These are phyloP conservation scores for Pogonocherus hispidulus DNA, from an alignment of 2,888 invertebrate genomes.

Conservation along the genomic window DNA sequence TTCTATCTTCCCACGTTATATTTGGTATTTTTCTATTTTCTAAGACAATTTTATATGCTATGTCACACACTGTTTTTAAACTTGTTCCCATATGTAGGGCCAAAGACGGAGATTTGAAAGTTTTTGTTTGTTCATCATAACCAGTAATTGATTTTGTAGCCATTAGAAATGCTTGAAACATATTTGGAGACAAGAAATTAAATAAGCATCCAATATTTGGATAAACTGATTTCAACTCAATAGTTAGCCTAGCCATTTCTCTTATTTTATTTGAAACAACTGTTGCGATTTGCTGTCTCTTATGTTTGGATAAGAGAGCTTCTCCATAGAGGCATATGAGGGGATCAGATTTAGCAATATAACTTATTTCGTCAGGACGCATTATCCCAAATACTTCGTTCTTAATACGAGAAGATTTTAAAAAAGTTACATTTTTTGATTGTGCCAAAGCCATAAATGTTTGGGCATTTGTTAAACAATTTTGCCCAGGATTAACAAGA, in stretches of 20 bases:
- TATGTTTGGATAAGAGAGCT: constrained; percentile 44
- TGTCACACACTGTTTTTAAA: constrained; percentile 38
- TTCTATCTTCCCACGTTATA: constrained; percentile 29
- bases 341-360: constrained; percentile 44
- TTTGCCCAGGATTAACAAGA: constrained; percentile 30
- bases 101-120: constrained; percentile 35
- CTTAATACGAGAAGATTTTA: constrained; percentile 39
- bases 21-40: constrained; percentile 35
- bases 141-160: constrained; percentile 44
- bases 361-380: constrained; percentile 50
- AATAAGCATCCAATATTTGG: constrained; percentile 31
- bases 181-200: constrained; percentile 42
- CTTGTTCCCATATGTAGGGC: constrained; percentile 42
- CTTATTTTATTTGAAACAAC: constrained; percentile 49
- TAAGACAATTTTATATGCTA: constrained; percentile 43
- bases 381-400: constrained; percentile 48
- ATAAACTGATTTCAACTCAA: too few relatives aligned
- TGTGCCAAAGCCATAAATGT: constrained; percentile 36
- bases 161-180: constrained; percentile 34
- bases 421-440: constrained; percentile 36
- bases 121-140: constrained; percentile 36
- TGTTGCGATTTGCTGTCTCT: constrained; percentile 45
- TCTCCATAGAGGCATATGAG: constrained; percentile 50
- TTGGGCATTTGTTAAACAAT: constrained; percentile 40
- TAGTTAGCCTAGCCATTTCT: constrained; percentile 47